Conservation (phyloP, 2,888 invertebrate species). For the Parnassius orleans region DNA sequence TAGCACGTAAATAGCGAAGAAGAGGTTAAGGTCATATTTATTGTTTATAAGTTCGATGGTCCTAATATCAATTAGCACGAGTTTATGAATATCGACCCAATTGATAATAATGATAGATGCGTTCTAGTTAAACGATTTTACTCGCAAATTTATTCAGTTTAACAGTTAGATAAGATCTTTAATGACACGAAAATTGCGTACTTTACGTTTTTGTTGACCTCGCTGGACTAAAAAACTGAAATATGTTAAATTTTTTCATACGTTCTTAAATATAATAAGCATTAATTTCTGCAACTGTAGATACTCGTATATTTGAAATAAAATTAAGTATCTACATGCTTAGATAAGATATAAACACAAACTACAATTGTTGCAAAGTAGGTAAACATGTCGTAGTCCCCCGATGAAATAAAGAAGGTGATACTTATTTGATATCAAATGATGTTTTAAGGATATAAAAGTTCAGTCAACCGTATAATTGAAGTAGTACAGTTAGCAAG, state of each 20-base stretch:
- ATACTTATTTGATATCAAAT: slow-evolving; percentile 4
- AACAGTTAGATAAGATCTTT: no score
- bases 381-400: slow-evolving; percentile 8
- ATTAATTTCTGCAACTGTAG: no score
- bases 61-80: slow-evolving; percentile 6
- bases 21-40: slow-evolving; percentile 19
- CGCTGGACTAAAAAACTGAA: no score
- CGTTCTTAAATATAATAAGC: no score
- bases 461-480: slow-evolving; percentile 10
- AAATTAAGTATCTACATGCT: background rate
- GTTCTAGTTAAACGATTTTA: background rate
- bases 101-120: slow-evolving; percentile 5
- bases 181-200: no score
- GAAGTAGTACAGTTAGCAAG: background rate
- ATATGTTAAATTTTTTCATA: no score
- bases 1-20: background rate
- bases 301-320: no score
- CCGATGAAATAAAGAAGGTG: slow-evolving; percentile 7
- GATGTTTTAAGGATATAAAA: slow-evolving; percentile 8
- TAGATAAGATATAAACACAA: slow-evolving; percentile 17
- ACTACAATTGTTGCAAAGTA: slow-evolving; percentile 5
- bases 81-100: background rate
- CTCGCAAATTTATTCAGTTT: no score
- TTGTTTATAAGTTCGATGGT: slow-evolving; percentile 13
- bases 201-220: no score